phyloP scores from a whole-genome alignment of 2,113 vertebrate genomes.

The Dipodomys stephensi region DNA sequence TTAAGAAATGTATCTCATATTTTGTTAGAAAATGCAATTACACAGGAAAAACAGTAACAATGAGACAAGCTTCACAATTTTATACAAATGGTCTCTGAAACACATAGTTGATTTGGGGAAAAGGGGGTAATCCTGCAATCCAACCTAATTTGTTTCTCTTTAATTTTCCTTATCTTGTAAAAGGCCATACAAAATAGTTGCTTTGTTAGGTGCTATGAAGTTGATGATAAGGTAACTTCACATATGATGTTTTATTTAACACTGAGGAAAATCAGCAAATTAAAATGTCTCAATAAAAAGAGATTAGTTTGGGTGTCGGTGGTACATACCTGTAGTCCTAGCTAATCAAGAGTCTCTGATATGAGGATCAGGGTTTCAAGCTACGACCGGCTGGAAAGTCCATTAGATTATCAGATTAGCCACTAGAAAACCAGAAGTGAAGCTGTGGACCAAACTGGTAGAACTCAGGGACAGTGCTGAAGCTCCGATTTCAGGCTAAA shows the following conservation, averaged over 20 bases:
- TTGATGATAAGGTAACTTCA: background rate
- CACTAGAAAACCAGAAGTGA: too few species aligned
- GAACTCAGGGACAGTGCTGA: too few species aligned
- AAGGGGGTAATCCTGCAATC: background rate
- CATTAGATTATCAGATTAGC: too few species aligned
- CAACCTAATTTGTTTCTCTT: background rate
- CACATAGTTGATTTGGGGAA: background rate
- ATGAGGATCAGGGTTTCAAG: too few species aligned
- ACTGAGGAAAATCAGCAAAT: background rate
- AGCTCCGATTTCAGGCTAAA: too few species aligned
- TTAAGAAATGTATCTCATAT: background rate
- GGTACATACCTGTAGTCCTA: too few species aligned
- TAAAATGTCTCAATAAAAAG: background rate
- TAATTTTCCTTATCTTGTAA: background rate
- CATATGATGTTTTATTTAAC: background rate
- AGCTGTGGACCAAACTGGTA: too few species aligned
- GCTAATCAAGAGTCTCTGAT: too few species aligned
- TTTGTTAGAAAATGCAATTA: conserved; percentile 3
- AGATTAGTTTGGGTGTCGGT: background rate
- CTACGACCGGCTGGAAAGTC: too few species aligned
- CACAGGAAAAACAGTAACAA: background rate
- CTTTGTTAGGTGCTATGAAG: background rate
- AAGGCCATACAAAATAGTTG: background rate
- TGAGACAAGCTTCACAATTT: background rate
- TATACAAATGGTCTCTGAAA: background rate